Evolutionary conservation across 2,888 invertebrate genomes (phyloP).

Genomic region (Tortrix viridana): DNA sequence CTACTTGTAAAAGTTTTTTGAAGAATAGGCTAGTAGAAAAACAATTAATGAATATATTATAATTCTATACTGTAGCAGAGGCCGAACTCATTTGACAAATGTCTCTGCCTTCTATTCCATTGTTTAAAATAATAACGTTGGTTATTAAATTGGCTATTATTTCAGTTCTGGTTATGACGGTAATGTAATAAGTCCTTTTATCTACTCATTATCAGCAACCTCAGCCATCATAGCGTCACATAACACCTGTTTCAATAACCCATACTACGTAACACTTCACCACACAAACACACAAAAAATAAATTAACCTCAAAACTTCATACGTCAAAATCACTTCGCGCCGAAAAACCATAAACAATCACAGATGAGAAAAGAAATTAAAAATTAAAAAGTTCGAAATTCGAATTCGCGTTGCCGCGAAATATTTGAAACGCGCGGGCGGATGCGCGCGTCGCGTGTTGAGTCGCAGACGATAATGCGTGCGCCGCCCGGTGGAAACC

Average conservation of each 20-base stretch:
- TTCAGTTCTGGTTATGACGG: conserved; percentile 5
- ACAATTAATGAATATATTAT: neutral
- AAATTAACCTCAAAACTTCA: conserved; percentile 23
- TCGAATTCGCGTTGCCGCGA: conserved; percentile 65
- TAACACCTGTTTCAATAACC: conserved; percentile 33
- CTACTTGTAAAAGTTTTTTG: no score
- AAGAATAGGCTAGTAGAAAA: neutral
- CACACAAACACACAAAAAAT: conserved; percentile 1
- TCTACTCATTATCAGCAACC: conserved; percentile 20
- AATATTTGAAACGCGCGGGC: conserved; percentile 64
- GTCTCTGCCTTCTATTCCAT: conserved; percentile 6
- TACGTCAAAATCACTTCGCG: conserved; percentile 4
- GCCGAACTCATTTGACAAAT: conserved; percentile 1
- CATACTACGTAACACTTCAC: conserved; percentile 34
- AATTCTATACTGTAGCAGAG: neutral
- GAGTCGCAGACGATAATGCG: conserved; percentile 66
- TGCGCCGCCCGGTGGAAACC: conserved; percentile 63
- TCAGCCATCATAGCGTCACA: conserved; percentile 13
- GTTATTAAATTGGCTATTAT: conserved; percentile 30
- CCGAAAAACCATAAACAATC: conserved; percentile 4
- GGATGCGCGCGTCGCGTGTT: conserved; percentile 77
- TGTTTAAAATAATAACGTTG: conserved; percentile 11
- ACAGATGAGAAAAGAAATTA: conserved; percentile 3
- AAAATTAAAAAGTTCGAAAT: conserved; percentile 46
- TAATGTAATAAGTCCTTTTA: conserved; percentile 27